phyloP scores from a whole-genome alignment of 2,113 vertebrate genomes.

The Prochilodus magdalenae region DNA sequence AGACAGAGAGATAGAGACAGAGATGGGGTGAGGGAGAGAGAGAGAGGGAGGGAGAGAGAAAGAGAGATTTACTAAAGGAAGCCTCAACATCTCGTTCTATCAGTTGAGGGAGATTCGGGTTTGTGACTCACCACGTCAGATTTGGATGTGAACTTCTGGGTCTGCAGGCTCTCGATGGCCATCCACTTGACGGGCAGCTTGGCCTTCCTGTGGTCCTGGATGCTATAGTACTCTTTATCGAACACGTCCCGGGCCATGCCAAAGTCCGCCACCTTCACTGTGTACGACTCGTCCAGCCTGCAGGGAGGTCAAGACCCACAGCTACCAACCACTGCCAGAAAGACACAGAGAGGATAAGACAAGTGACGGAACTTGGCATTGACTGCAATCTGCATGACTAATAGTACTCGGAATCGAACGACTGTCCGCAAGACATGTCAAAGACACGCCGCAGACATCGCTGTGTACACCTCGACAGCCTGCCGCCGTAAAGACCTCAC shows the following conservation, averaged over 20 bases:
- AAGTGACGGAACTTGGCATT: too few species aligned
- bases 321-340: neutral
- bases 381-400: neutral
- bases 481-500: too few species aligned
- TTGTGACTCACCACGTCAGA: slow-evolving; percentile 87
- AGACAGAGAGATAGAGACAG: too few species aligned
- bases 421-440: too few species aligned
- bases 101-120: neutral
- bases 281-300: slow-evolving; percentile 92
- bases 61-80: too few species aligned
- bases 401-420: too few species aligned
- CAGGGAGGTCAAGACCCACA: neutral
- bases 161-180: slow-evolving; percentile 95
- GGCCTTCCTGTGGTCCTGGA: slow-evolving; percentile 81
- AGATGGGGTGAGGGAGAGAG: too few species aligned
- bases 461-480: too few species aligned
- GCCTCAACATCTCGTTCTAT: too few species aligned
- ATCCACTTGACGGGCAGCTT: slow-evolving; percentile 98
- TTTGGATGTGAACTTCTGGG: slow-evolving; percentile 94
- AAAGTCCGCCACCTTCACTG: slow-evolving; percentile 96
- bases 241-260: slow-evolving; percentile 91
- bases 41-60: too few species aligned
- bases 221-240: slow-evolving; percentile 95
- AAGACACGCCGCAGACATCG: too few species aligned
- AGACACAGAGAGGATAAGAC: too few species aligned